A percentile compares a stretch with the other conserved stretches of the same genome.
Conservation (phyloP, 1,140 invertebrate genomes). For the Diorhabda carinulata region DNA sequence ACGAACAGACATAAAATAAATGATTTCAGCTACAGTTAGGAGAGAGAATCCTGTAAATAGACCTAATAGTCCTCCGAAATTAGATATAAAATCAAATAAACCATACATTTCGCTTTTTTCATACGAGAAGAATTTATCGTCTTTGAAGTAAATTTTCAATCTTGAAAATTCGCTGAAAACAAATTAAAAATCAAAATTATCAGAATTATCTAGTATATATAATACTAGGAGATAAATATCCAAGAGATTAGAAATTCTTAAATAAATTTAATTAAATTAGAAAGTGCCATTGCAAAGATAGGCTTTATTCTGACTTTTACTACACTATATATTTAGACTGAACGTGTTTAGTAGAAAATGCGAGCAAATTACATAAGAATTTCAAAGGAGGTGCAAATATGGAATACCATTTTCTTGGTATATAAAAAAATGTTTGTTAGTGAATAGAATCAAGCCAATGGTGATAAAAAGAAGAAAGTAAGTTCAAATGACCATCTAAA, state of each 20-base stretch:
- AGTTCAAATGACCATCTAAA: too few relatives aligned
- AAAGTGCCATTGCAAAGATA: neutral
- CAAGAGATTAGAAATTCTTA: neutral
- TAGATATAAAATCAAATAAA: slow-evolving; percentile 60
- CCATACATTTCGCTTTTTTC: slow-evolving; percentile 59
- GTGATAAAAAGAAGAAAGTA: too few relatives aligned
- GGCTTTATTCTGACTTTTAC: too few relatives aligned
- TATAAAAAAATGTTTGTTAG: too few relatives aligned
- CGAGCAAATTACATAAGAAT: too few relatives aligned
- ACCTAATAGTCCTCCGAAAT: slow-evolving; percentile 61
- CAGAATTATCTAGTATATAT: neutral
- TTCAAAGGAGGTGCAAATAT: too few relatives aligned
- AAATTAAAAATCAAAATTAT: neutral
- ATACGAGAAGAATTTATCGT: neutral
- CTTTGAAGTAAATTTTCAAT: neutral
- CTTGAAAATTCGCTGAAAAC: neutral
- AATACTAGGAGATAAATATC: neutral
- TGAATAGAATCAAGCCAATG: too few relatives aligned
- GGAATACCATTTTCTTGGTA: too few relatives aligned
- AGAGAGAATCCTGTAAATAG: slow-evolving; percentile 65
- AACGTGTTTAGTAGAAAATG: too few relatives aligned
- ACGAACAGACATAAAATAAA: slow-evolving; percentile 60
- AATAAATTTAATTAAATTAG: neutral
- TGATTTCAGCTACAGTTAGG: slow-evolving; percentile 58
- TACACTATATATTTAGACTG: too few relatives aligned